Evolutionary conservation across 2,888 invertebrate genomes (phyloP), one percentile per base, ranked within the genome.

Genomic region (Cyclophora albipunctata): DNA sequence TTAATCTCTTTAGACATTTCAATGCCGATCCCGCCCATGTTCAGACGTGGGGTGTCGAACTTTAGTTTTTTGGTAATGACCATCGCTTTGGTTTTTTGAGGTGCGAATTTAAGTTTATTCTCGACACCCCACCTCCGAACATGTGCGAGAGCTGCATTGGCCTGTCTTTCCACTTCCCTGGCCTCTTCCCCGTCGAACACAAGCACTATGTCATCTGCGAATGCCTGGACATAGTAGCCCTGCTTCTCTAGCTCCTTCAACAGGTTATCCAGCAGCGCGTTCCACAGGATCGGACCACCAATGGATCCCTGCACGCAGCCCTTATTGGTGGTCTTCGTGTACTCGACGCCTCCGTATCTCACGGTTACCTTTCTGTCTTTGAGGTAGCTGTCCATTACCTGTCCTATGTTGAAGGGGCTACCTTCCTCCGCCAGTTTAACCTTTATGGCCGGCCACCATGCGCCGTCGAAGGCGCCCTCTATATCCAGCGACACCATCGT

Each of bases 211-310:
- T 53, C 53, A 20, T 53, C 53, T 1, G 51, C 51, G 33, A 51
- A 47, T 2, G 46, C 53, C 45, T 51, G 48, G 4, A 34, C 4
- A 33, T 50, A 41, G 2, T 20, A 48, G 3, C 45, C 46, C 2
- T n/a, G 7, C 2, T 5, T 7, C 2, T 50, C 40, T 0, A 51
- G 42, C 2, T 7, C 44, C 4, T 49, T 6, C 1, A 54, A 49
- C 2, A 54, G 37, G 0, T 47, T 49, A 6, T 55, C 46, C 20
- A 53, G 47, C 3, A 49, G 45, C 0, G 53, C 34, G 34, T 56
- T 50, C 53, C 53, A 53, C 0, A 51, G 33, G 3, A 48, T 45
- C n/a, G 56, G 56, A 2, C 56, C 53, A 4, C 52, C 42, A 4
- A 46, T 50, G 1, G 50, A 52, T 3, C 52, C 49, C 42, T 55